A percentile compares a stretch with the other conserved stretches of the same genome.
phyloP scores from a whole-genome alignment of 2,797 vertebrate genomes.

The Antrozous pallidus region DNA sequence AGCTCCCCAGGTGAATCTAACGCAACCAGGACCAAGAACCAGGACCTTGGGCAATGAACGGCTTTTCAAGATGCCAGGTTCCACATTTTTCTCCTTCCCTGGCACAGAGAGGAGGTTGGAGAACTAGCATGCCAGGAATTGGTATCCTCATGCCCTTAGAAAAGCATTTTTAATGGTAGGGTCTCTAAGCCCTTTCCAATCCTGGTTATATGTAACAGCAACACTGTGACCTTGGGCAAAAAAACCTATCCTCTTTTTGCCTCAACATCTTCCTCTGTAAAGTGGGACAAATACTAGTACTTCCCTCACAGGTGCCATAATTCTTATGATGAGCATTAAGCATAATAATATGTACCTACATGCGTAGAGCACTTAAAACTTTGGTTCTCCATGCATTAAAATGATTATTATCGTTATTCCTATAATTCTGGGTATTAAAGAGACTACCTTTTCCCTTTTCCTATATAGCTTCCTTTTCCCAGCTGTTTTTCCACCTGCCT shows the following conservation, averaged over 20 bases:
- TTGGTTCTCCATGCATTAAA: background rate
- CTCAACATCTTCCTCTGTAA: background rate
- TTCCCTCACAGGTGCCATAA: background rate
- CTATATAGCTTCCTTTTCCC: background rate
- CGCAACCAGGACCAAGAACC: background rate
- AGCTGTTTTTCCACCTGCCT: background rate
- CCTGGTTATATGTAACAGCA: background rate
- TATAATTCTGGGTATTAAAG: background rate
- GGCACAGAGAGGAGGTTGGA: background rate
- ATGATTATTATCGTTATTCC: accelerated
- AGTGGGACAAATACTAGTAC: background rate
- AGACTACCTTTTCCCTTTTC: background rate
- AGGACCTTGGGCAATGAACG: background rate
- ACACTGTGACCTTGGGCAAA: background rate
- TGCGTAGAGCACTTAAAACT: background rate
- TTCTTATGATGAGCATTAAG: background rate
- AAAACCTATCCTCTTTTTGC: background rate
- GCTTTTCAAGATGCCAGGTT: background rate
- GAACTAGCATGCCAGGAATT: background rate
- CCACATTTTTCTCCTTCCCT: background rate
- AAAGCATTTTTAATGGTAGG: background rate
- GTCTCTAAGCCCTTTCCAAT: background rate
- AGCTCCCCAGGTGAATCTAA: background rate
- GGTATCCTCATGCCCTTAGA: background rate
- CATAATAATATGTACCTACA: no score